Base-by-base conservation (phyloP, 2,797 vertebrate species). In the Epinephelus malabaricus region DNA sequence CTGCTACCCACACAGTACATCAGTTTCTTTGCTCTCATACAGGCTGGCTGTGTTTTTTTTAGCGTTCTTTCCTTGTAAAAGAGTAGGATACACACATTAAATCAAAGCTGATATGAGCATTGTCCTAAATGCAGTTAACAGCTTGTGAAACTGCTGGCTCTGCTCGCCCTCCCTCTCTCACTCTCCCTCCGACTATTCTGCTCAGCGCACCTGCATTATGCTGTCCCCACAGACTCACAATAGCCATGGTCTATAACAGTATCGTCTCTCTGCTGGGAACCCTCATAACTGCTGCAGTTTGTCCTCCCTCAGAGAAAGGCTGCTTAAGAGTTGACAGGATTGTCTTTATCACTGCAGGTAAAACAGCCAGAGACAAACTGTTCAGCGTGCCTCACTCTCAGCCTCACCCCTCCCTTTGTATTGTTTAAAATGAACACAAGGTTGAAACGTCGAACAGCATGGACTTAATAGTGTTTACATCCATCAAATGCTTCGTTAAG, bases 271-370 rank as follows among this genome's bases (percentile, higher is more conserved):
- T 46, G 4, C 61, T 58, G 86, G 81, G 79, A 79, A 25, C 55
- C 47, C 71, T 87, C 71, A 59, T 73, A 69, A 56, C 67, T 69
- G 71, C 34, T 34, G 76, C 81, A 73, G 71, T 79, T 81, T 76
- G 79, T 80, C 68, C 75, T 78, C 83, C 69, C 67, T 86, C 72
- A 70, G 79, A 85, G 77, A 78, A 72, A 74, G 67, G 69, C 81
- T 82, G 79, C 78, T 83, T 76, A 83, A 56, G 78, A 69, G 73
- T 83, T 85, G 89, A 90, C 85, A 84, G 73, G 78, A 56, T 88
- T 82, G 85, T 90, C 86, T 90, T 86, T 66, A 82, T 89, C 90
- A 78, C 74, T 59, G 82, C 82, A 65, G 76, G 72, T 82, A 38
- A 85, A 84, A 50, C 45, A 76, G 58, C 43, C 45, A 25, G 74